A percentile compares a stretch with the other conserved stretches of the same genome.
Evolutionary conservation across 64 coral and sea anemone genomes (phyloP).

Genomic region (Montipora cactus): DNA sequence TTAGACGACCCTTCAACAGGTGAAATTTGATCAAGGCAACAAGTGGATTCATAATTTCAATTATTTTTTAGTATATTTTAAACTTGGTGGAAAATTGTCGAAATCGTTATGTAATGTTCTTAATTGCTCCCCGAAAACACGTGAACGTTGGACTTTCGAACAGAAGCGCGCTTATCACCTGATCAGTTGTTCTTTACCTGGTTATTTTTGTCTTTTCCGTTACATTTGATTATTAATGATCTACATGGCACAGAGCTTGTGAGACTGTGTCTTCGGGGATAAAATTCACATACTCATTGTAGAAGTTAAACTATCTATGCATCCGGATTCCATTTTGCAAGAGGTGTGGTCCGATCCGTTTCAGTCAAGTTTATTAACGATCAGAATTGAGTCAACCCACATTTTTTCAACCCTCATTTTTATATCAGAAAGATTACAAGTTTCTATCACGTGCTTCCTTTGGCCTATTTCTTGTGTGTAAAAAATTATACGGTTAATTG

Average conservation of each 20-base stretch:
- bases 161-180: neutral
- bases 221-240: neutral
- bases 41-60: neutral
- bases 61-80: too few relatives aligned
- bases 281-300: neutral
- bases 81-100: neutral
- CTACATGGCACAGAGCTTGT: neutral
- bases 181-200: neutral
- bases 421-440: too few relatives aligned
- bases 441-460: too few relatives aligned
- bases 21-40: neutral
- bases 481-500: too few relatives aligned
- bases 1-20: neutral
- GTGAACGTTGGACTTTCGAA: constrained; percentile 13
- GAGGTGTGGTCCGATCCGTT: too few relatives aligned
- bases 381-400: too few relatives aligned
- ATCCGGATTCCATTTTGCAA: too few relatives aligned
- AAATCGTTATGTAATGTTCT: neutral
- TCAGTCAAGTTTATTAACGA: too few relatives aligned
- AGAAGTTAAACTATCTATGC: neutral
- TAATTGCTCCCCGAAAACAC: neutral
- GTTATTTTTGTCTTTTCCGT: neutral
- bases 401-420: too few relatives aligned
- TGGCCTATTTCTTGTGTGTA: too few relatives aligned
- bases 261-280: neutral